Evolutionary conservation across 2,113 vertebrate genomes (phyloP).

Genomic region (rabbit (Oryctolagus cuniculus)): mOryCun1.1 NC_091436.1:74762001-74762500

Average conservation of each 20-base stretch:
- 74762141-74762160: neutral
- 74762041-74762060: neutral
- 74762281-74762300: neutral
- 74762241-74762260: constrained; percentile 25
- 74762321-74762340: neutral
- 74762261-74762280: constrained; percentile 8
- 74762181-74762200: neutral
- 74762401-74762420: neutral
- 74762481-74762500: neutral
- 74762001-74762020: neutral
- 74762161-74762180: neutral
- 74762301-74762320: neutral
- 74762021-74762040: neutral
- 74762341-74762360: neutral
- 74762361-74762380: neutral
- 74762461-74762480: constrained; percentile 9
- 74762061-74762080: neutral
- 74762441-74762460: neutral
- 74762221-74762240: constrained; percentile 27
- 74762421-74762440: neutral
- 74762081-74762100: constrained; percentile 35
- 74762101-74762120: neutral
- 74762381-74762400: neutral
- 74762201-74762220: neutral
- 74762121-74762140: constrained; percentile 25